Percentiles rank a stretch among this genome's conserved stretches.
These are phyloP conservation scores for Sinhomidia bicolor DNA, from an alignment of 2,888 invertebrate genomes.

Conservation along the genomic window DNA sequence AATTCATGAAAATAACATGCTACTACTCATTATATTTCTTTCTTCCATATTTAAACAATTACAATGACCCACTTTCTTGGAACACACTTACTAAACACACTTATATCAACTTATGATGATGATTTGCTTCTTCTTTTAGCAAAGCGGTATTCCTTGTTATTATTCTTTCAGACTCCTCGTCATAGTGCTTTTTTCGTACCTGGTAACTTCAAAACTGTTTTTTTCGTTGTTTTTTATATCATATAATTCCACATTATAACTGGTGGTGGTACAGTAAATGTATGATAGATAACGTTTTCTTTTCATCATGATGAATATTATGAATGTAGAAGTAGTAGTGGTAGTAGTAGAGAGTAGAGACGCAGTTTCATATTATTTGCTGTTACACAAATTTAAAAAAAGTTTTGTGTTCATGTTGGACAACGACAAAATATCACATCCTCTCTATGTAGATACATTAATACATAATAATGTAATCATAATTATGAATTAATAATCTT, in stretches of 20 bases:
- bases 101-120: too few relatives aligned
- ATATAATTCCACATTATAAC: slow-evolving; percentile 35
- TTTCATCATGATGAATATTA: slow-evolving; percentile 39
- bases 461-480: slow-evolving; percentile 11
- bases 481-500: slow-evolving; percentile 34
- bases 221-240: slow-evolving; percentile 42
- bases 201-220: slow-evolving; percentile 69
- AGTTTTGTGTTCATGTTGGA: slow-evolving; percentile 54
- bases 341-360: too few relatives aligned
- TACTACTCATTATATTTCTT: slow-evolving; percentile 14
- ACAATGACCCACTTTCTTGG: too few relatives aligned
- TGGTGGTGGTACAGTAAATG: slow-evolving; percentile 9
- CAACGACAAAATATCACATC: slow-evolving; percentile 75
- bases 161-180: too few relatives aligned
- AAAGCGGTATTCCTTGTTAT: too few relatives aligned
- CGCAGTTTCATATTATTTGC: slow-evolving; percentile 66
- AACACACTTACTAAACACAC: too few relatives aligned
- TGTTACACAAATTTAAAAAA: too few relatives aligned
- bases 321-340: slow-evolving; percentile 25
- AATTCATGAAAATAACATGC: too few relatives aligned
- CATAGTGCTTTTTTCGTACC: slow-evolving; percentile 59
- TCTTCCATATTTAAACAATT: too few relatives aligned
- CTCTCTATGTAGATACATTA: slow-evolving; percentile 52
- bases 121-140: too few relatives aligned
- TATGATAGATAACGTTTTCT: neutral